Evolutionary conservation across 1,140 invertebrate species (phyloP).

Genomic region (Acyrthosiphon pisum): DNA sequence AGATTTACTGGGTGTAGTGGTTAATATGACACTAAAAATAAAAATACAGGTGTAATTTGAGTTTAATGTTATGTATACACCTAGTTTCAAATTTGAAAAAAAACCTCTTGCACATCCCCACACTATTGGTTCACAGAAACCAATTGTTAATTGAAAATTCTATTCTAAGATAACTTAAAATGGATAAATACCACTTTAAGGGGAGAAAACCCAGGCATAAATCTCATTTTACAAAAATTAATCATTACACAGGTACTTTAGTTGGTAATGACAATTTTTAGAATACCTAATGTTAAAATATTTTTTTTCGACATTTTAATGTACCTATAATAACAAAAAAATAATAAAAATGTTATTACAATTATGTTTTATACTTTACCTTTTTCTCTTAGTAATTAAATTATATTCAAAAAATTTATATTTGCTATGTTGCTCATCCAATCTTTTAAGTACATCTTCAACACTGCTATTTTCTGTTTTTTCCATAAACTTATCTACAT

Average conservation of each 20-base stretch:
- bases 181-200: not conserved
- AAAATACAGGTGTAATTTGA: not conserved
- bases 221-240: not conserved
- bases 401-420: conserved; percentile 98
- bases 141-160: not conserved
- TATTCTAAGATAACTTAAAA: not conserved
- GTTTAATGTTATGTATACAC: not conserved
- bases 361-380: conserved; percentile 63
- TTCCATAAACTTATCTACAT: conserved; percentile 93
- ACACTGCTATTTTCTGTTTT: conserved; percentile 80
- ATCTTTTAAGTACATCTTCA: conserved; percentile 80
- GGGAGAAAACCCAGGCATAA: not conserved
- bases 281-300: not conserved
- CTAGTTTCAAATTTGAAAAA: not conserved
- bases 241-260: not conserved
- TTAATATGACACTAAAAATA: not conserved
- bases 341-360: not conserved
- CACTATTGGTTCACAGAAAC: not conserved
- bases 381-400: conserved; percentile 80
- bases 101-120: not conserved
- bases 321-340: not conserved
- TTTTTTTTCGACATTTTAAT: not conserved
- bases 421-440: conserved; percentile 93
- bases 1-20: not conserved
- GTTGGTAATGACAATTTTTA: not conserved